Base-by-base conservation (phyloP, 2,797 vertebrate species). In the Chaetodon trifasciatus region DNA sequence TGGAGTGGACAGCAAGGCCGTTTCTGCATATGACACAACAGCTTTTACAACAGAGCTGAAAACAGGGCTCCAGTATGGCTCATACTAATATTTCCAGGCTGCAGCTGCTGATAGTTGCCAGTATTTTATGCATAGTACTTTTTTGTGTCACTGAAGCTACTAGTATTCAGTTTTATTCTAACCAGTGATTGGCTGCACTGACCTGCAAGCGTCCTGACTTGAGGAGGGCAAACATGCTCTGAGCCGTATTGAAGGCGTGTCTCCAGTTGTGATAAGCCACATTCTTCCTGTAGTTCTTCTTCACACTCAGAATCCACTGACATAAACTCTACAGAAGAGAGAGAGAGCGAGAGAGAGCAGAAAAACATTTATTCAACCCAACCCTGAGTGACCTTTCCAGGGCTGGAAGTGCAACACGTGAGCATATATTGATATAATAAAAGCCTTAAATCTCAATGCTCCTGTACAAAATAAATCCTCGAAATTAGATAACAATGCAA, bases 201-300 rank as follows among this genome's bases (percentile, higher is more conserved):
- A 99, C 98, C 97, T 99, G 98, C 65, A 99, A 91, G 86, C 95
- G 97, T 62, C 98, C 98, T 0, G 97, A 96, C 88, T 96, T 98
- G 35, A 99, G 95, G 50, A 99, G 95, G 9, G 98, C 96, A 72
- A 99, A 99, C 98, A 99, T 99, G 92, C 97, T 99, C 91, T 99
- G 98, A 0, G 97, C 96, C 0, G 98, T 99, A 89, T 99, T 99
- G 87, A 99, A 97, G 79, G 98, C 98, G 0, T 99, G 98, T 81
- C 98, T 97, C 98, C 98, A 99, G 83, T 99, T 99, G 94, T 99
- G 98, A 84, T 99, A 99, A 44, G 96, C 97, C 78, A 99, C 97
- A 0, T 96, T 97, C 93, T 97, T 98, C 89, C 98, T 96, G 84
- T 99, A 99, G 92, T 99, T 99, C 95, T 99, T 99, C 95, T 98